Conservation (phyloP, 92 coral and sea anemone species). For the Montipora capitata region DNA sequence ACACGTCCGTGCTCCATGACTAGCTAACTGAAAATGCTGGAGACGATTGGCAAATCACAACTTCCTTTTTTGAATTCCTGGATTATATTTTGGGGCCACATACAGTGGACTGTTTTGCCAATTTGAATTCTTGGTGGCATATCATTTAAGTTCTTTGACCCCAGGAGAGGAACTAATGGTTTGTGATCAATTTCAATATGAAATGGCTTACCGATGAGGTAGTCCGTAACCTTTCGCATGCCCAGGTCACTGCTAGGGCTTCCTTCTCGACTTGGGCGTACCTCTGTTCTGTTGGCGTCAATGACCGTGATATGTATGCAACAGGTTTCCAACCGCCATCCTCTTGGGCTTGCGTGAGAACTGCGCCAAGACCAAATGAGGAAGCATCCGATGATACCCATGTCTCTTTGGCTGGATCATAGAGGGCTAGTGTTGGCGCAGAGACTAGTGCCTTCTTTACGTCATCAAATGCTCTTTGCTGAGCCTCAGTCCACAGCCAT, state of each 20-base stretch:
- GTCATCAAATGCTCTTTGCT: conserved; percentile 35
- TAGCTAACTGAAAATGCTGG: too few species aligned
- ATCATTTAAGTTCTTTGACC: conserved; percentile 46
- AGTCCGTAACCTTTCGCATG: conserved; percentile 56
- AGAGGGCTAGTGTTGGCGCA: background rate
- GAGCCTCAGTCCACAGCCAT: conserved; percentile 36
- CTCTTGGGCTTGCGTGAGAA: too few species aligned
- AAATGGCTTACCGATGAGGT: conserved; percentile 43
- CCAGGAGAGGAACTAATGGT: conserved; percentile 66
- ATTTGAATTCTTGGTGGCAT: conserved; percentile 49
- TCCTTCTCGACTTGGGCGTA: conserved; percentile 65
- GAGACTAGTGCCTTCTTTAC: conserved; percentile 21
- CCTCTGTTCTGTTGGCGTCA: conserved; percentile 54
- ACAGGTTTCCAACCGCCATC: conserved; percentile 37
- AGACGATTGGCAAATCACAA: too few species aligned
- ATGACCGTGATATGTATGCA: conserved; percentile 15
- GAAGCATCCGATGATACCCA: conserved; percentile 14
- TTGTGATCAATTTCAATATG: conserved; percentile 58
- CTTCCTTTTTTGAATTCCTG: too few species aligned
- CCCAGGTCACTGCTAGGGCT: conserved; percentile 53
- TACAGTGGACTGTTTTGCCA: too few species aligned
- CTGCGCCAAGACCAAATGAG: too few species aligned
- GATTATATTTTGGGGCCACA: too few species aligned
- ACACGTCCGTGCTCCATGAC: too few species aligned
- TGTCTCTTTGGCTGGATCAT: conserved; percentile 16